phyloP scores from a whole-genome alignment of 2,888 invertebrate species.

The Diadegma fenestrale region DNA sequence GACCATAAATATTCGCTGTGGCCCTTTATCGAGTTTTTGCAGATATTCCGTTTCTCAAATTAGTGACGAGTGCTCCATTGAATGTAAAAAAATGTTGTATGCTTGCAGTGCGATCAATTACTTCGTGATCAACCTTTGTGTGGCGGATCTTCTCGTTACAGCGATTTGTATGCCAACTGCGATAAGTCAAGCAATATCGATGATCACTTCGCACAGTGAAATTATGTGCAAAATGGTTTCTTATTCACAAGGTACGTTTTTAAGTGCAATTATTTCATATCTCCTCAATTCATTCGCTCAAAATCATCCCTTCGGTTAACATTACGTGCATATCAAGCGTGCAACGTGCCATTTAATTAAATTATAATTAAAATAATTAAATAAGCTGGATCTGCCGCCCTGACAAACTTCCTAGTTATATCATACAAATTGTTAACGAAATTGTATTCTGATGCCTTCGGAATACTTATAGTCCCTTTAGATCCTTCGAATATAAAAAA shows the following conservation, averaged over 20 bases:
- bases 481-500: no score
- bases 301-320: no score
- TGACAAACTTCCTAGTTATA: no score
- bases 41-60: neutral
- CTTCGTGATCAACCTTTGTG: conserved; percentile 91
- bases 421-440: no score
- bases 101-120: conserved; percentile 90
- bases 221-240: conserved; percentile 90
- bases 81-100: conserved; percentile 30
- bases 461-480: no score
- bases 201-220: conserved; percentile 90
- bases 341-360: no score
- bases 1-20: neutral
- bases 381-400: no score
- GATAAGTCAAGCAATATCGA: conserved; percentile 89
- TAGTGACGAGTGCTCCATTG: neutral
- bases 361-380: no score
- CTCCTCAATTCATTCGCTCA: neutral
- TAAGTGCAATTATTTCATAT: neutral
- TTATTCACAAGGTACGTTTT: conserved; percentile 90
- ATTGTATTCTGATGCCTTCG: no score
- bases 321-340: neutral
- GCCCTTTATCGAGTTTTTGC: neutral
- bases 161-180: conserved; percentile 92
- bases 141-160: conserved; percentile 91